Evolutionary conservation across 1,140 invertebrate genomes (phyloP).

Genomic region (Camponotus pennsylvanicus): DNA sequence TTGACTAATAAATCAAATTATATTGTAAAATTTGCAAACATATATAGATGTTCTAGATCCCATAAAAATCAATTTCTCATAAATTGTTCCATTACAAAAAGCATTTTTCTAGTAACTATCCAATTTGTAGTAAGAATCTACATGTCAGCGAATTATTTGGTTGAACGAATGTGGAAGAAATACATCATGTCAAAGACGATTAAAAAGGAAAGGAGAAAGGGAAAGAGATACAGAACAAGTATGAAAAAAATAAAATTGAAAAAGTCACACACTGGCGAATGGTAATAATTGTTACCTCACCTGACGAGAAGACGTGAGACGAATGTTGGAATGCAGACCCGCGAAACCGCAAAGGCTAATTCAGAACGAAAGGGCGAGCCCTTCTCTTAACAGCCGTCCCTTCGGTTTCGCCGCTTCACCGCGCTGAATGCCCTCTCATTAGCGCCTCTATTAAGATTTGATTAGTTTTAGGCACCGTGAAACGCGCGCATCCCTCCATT

Average conservation of each 20-base stretch:
- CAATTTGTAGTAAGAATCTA: neutral
- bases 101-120: neutral
- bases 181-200: constrained; percentile 2
- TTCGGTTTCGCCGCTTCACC: constrained; percentile 52
- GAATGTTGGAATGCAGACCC: constrained; percentile 78
- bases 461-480: constrained; percentile 80
- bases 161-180: neutral
- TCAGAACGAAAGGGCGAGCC: constrained; percentile 70
- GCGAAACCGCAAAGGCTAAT: constrained; percentile 82
- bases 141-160: neutral
- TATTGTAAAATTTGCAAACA: neutral
- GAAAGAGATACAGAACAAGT: constrained; percentile 38
- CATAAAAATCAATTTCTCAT: neutral
- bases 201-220: constrained; percentile 55
- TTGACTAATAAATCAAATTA: neutral
- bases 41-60: neutral
- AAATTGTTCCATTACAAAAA: constrained; percentile 8
- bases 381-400: constrained; percentile 57
- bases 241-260: constrained; percentile 72
- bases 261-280: constrained; percentile 68
- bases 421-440: constrained; percentile 83
- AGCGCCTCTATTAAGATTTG: constrained; percentile 84
- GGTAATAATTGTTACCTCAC: constrained; percentile 81
- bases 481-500: constrained; percentile 77
- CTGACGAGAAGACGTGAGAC: constrained; percentile 77